phyloP scores from a whole-genome alignment of 2,797 vertebrate genomes.

The Mastacembelus armatus region DNA sequence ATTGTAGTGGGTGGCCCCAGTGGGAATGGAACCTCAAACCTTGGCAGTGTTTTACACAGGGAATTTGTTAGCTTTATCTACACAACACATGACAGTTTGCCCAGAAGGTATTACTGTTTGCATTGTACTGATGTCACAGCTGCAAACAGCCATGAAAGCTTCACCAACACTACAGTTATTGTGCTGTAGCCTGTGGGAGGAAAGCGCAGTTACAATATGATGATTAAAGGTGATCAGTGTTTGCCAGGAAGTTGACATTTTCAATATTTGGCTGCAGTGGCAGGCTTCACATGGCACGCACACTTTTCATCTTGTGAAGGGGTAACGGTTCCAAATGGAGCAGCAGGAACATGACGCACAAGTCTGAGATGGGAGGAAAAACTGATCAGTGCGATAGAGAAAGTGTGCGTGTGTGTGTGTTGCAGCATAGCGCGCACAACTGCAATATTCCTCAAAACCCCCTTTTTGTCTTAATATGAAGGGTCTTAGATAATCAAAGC shows the following conservation, averaged over 20 bases:
- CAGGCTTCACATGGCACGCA: slow-evolving; percentile 51
- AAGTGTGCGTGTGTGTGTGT: slow-evolving; percentile 13
- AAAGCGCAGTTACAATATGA: slow-evolving; percentile 37
- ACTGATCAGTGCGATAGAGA: slow-evolving; percentile 45
- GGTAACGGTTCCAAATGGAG: slow-evolving; percentile 55
- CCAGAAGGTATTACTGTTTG: slow-evolving; percentile 10
- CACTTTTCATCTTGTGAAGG: slow-evolving; percentile 69
- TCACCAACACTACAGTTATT: slow-evolving; percentile 25
- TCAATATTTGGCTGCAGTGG: slow-evolving; percentile 55
- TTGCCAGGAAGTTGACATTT: slow-evolving; percentile 74
- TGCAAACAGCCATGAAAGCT: slow-evolving; percentile 25
- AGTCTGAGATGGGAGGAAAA: slow-evolving; percentile 54
- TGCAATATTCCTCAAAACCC: background rate
- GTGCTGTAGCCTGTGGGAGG: slow-evolving; percentile 7
- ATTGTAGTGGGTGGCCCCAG: background rate
- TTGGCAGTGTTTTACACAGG: slow-evolving; percentile 8
- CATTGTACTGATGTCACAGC: slow-evolving; percentile 31
- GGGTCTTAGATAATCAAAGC: slow-evolving; percentile 6
- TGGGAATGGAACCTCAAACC: slow-evolving; percentile 3
- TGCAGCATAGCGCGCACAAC: slow-evolving; percentile 24
- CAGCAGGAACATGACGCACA: slow-evolving; percentile 55
- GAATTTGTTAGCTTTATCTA: slow-evolving; percentile 28
- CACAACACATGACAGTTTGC: slow-evolving; percentile 12
- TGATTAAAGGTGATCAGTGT: slow-evolving; percentile 67
- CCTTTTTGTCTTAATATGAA: background rate